phyloP scores from a whole-genome alignment of 2,888 invertebrate species.

The Agonopterix alstromeriana region DNA sequence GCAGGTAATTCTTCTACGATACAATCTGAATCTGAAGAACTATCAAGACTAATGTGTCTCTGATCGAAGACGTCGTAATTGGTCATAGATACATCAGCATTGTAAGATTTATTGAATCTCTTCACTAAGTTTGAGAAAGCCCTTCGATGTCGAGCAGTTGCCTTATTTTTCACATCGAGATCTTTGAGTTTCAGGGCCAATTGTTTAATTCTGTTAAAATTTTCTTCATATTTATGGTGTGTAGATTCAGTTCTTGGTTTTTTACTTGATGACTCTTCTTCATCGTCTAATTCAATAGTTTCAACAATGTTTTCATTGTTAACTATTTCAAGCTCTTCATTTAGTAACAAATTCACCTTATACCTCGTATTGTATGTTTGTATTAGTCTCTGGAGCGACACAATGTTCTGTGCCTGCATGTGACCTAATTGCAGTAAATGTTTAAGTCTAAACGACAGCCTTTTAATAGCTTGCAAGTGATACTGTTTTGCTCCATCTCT shows the following conservation, averaged over 20 bases:
- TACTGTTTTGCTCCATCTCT: constrained; percentile 18
- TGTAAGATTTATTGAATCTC: constrained; percentile 52
- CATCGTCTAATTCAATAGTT: constrained; percentile 52
- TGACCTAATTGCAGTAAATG: constrained; percentile 21
- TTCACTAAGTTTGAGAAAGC: constrained; percentile 49
- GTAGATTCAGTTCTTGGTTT: constrained; percentile 19
- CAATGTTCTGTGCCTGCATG: constrained; percentile 22
- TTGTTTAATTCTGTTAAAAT: constrained; percentile 37
- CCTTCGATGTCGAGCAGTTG: constrained; percentile 42
- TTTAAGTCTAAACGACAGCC: constrained; percentile 32
- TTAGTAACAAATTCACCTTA: constrained; percentile 34
- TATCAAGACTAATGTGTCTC: constrained; percentile 40
- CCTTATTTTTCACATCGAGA: constrained; percentile 32
- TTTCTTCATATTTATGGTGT: constrained; percentile 24
- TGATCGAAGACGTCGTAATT: constrained; percentile 42
- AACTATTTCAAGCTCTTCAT: constrained; percentile 31
- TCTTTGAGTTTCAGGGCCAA: constrained; percentile 40
- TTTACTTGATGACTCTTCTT: constrained; percentile 36
- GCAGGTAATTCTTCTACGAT: constrained; percentile 26
- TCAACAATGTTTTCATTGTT: constrained; percentile 41
- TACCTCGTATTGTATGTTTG: constrained; percentile 47
- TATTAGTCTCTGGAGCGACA: constrained; percentile 35
- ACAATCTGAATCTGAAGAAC: constrained; percentile 53
- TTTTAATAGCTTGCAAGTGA: constrained; percentile 38
- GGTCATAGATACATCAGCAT: constrained; percentile 48